These are phyloP conservation scores for Podilymbus podiceps DNA, from an alignment of 2,113 vertebrate species.

Conservation along the genomic window DNA sequence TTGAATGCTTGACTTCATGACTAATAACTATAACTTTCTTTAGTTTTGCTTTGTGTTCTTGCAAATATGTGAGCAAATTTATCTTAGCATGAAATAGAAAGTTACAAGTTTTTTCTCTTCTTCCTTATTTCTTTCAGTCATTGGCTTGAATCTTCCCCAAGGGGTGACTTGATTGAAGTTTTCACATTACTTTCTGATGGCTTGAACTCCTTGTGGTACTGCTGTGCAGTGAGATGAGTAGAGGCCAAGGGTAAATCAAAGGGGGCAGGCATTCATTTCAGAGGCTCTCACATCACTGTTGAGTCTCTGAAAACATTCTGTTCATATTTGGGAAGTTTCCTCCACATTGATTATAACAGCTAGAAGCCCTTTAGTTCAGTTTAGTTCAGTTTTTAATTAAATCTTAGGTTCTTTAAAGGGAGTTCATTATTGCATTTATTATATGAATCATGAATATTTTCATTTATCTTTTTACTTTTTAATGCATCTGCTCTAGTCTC, in stretches of 20 bases:
- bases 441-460: background rate
- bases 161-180: background rate
- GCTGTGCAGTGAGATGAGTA: background rate
- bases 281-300: background rate
- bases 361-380: background rate
- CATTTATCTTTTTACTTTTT: background rate
- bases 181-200: background rate
- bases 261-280: background rate
- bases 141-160: background rate
- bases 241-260: background rate
- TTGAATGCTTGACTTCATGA: background rate
- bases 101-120: background rate
- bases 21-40: background rate
- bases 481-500: background rate
- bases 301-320: background rate
- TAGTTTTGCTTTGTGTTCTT: background rate
- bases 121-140: background rate
- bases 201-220: background rate
- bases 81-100: background rate
- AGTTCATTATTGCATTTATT: background rate
- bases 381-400: background rate
- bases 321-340: background rate
- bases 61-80: background rate
- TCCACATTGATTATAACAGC: background rate
- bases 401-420: background rate